Evolutionary conservation across 2,113 vertebrate genomes (phyloP).

Genomic region (Desmodus rotundus): DNA sequence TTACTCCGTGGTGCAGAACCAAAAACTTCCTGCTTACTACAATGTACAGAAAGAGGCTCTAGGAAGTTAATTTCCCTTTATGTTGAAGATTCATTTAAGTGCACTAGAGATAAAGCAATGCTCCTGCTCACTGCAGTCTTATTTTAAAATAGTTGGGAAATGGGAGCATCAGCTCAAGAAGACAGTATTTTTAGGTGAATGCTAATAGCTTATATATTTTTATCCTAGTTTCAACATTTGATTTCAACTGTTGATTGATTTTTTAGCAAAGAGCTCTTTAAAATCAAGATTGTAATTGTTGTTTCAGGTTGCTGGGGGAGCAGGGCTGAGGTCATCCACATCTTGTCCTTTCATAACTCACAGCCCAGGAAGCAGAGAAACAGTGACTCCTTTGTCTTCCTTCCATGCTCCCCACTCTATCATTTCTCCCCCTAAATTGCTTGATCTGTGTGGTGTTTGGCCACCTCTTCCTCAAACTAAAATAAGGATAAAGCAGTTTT

Average conservation of each 20-base stretch:
- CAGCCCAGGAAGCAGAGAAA: background rate
- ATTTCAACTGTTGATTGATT: slow-evolving; percentile 17
- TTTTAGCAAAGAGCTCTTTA: slow-evolving; percentile 23
- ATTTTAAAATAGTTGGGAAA: slow-evolving; percentile 30
- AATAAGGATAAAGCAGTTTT: background rate
- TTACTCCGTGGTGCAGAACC: background rate
- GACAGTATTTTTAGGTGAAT: slow-evolving; percentile 6
- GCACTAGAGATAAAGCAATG: background rate
- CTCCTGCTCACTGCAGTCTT: background rate
- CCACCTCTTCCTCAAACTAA: background rate
- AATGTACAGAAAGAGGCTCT: background rate
- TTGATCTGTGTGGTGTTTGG: background rate
- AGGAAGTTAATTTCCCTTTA: slow-evolving; percentile 3
- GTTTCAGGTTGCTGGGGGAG: background rate
- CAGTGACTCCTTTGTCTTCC: background rate
- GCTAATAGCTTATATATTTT: background rate
- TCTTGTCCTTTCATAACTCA: background rate
- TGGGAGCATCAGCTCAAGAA: background rate
- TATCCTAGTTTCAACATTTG: background rate
- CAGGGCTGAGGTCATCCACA: background rate
- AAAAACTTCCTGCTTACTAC: slow-evolving; percentile 3
- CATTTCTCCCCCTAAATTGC: background rate
- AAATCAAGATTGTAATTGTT: background rate
- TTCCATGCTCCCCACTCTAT: background rate
- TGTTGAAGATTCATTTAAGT: slow-evolving; percentile 1